Base-by-base conservation (phyloP, 1,140 invertebrate genomes). In the Theocolax elegans region DNA sequence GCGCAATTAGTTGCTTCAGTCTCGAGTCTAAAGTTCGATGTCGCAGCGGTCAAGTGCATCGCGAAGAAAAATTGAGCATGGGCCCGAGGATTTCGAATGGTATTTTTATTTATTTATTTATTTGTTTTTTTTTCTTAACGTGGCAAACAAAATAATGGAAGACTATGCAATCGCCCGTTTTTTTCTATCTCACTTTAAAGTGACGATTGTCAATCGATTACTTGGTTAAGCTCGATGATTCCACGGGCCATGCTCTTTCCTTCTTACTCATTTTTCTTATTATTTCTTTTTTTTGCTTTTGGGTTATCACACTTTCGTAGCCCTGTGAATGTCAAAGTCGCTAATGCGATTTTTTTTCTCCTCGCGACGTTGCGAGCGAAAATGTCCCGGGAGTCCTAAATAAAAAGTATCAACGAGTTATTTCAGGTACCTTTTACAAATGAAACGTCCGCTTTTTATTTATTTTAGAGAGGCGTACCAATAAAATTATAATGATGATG, bases 121-220 rank as follows among this genome's bases (percentile, higher is more conserved):
- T 21, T 25, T 49, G 35, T n/a, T n/a, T n/a, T n/a, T n/a, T n/a
- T n/a, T n/a, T n/a, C n/a, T 66, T 8, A 56, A 46, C 46, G 35
- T 49, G 42, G 29, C 15, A 31, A 60, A 51, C 2, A 48, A 71
- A 53, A 51, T 60, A 59, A 53, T 71, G 69, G 69, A 71, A 71
- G 69, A 71, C 69, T 66, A 48, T 56, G 42, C 40, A 58, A 71
- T 59, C 60, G 44, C 29, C 51, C 0, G n/a, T n/a, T n/a, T 8
- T 15, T 49, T 15, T 17, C 63, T 13, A 51, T 23, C 53, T 62
- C 29, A 29, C 19, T 63, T 1, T 13, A 53, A 42, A 38, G 29
- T 44, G 3, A 51, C 54, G 56, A 72, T 62, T 62, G 35, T 72
- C 25, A 40, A 35, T 42, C 31, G 12, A 46, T 58, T 67, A 38